phyloP scores from a whole-genome alignment of 2,888 invertebrate species.

The Unio delphinus region DNA sequence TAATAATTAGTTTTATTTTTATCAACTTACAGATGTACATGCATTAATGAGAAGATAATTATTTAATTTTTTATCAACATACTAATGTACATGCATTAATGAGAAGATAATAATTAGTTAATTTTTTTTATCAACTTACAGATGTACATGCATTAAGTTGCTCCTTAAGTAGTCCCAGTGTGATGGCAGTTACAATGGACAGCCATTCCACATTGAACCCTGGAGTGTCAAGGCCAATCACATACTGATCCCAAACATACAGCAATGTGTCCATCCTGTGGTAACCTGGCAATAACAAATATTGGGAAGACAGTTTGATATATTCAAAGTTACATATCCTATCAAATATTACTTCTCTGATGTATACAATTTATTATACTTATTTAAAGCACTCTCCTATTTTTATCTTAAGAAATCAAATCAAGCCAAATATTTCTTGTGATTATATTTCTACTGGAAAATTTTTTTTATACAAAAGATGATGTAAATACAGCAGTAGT shows the following conservation, averaged over 20 bases:
- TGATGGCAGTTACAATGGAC: constrained; percentile 61
- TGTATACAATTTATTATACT: too few species aligned
- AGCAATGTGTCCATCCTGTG: constrained; percentile 63
- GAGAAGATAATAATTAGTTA: not conserved
- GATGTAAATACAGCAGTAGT: too few species aligned
- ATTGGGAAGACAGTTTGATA: too few species aligned
- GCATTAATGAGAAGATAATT: too few species aligned
- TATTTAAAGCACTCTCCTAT: too few species aligned
- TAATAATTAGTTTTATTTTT: too few species aligned
- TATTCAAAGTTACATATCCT: constrained; percentile 44
- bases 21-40: too few species aligned
- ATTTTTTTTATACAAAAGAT: too few species aligned
- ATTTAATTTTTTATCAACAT: too few species aligned
- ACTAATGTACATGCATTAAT: not conserved
- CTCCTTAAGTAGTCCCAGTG: constrained; percentile 63
- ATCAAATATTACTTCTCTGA: constrained; percentile 14
- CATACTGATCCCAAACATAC: constrained; percentile 71
- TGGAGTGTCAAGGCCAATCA: constrained; percentile 67
- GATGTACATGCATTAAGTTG: constrained; percentile 56
- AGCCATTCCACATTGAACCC: constrained; percentile 67
- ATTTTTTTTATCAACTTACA: constrained; percentile 34
- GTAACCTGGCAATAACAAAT: constrained; percentile 50
- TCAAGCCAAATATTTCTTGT: too few species aligned
- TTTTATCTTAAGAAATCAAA: too few species aligned
- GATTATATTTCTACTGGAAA: too few species aligned